These are phyloP conservation scores for Leucosticte australis DNA, from an alignment of 2,113 vertebrate genomes.

Conservation along the genomic window DNA sequence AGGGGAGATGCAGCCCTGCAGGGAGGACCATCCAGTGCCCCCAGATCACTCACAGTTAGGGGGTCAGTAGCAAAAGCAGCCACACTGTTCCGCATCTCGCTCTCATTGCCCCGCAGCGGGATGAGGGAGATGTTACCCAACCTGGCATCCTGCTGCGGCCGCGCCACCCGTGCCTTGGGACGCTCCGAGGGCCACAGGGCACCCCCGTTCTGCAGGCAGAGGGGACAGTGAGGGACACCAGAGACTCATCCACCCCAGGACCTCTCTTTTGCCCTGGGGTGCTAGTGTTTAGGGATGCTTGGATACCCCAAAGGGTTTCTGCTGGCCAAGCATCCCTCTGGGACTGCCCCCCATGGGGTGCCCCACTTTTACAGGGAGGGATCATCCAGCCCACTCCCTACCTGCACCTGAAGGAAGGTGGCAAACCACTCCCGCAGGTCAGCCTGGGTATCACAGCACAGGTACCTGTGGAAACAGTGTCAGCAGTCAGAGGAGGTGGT, in stretches of 20 bases:
- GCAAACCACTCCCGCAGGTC: constrained; percentile 93
- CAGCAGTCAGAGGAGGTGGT: background rate
- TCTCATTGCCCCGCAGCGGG: constrained; percentile 90
- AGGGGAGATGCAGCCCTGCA: background rate
- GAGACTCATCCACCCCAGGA: background rate
- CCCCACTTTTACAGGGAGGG: background rate
- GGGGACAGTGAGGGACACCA: accelerated
- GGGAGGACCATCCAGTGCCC: background rate
- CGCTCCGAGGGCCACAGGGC: constrained; percentile 85
- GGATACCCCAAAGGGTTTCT: background rate
- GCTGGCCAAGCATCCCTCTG: too few species aligned
- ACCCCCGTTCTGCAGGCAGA: constrained; percentile 72
- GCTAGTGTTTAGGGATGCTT: background rate
- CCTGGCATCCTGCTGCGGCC: constrained; percentile 74
- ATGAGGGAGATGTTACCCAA: constrained; percentile 91
- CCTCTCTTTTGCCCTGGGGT: background rate
- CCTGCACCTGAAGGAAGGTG: constrained; percentile 89
- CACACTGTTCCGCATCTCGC: constrained; percentile 94
- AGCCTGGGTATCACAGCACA: constrained; percentile 87
- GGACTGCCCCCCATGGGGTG: background rate
- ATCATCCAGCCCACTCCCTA: background rate
- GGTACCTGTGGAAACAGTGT: constrained; percentile 77
- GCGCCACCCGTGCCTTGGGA: constrained; percentile 65
- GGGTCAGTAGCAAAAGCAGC: constrained; percentile 87
- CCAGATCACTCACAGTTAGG: constrained; percentile 82